Conservation (phyloP, 2,888 invertebrate genomes). For the Pseudococcus jackbeardsleyi region DNA sequence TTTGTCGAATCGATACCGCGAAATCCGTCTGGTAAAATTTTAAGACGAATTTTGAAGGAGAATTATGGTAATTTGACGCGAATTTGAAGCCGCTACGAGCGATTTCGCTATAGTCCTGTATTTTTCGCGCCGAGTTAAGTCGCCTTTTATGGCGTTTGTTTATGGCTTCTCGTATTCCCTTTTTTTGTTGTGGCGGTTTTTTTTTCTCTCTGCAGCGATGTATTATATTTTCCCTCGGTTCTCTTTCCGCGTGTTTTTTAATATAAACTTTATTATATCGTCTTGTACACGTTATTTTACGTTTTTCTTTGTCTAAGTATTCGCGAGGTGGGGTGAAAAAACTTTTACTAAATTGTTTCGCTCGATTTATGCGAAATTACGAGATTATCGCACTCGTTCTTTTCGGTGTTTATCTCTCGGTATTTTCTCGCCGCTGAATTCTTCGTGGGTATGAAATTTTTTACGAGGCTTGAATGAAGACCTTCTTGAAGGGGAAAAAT, state of each 20-base stretch:
- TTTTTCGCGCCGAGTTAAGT: not conserved
- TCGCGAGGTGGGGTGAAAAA: not conserved
- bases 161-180: not conserved
- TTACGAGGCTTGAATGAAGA: not conserved
- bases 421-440: too few species aligned
- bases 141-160: not conserved
- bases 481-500: not conserved
- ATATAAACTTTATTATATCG: conserved; percentile 15
- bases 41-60: conserved; percentile 78
- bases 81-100: conserved; percentile 1
- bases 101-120: not conserved
- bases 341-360: not conserved
- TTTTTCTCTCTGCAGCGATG: not conserved
- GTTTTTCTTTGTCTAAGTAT: not conserved
- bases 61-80: conserved; percentile 54
- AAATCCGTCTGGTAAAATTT: conserved; percentile 82
- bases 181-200: not conserved
- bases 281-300: not conserved
- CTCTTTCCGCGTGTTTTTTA: conserved; percentile 27
- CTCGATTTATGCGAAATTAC: not conserved
- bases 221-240: not conserved
- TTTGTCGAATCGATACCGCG: conserved; percentile 81
- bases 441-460: too few species aligned
- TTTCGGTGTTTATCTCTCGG: not conserved
- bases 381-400: not conserved